Evolutionary conservation across 2,797 vertebrate species (phyloP), one percentile per base, ranked within the genome.

Genomic region (Phrynocephalus vlangalii): DNA sequence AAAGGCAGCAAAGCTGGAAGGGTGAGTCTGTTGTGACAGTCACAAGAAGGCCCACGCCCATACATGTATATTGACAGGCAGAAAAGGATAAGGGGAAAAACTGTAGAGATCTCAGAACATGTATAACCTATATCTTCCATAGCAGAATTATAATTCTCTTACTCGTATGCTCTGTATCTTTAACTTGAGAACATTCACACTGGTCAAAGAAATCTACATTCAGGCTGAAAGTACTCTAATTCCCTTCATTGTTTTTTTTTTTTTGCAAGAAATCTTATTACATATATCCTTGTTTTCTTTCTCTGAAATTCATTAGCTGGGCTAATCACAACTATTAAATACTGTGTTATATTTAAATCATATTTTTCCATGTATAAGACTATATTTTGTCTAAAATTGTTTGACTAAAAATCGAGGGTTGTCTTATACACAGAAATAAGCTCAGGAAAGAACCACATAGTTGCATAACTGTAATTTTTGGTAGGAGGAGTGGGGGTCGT

Each of bases 131-230:
- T 82, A 91, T 94, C 91, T 91, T 83, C 87, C 76, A 85, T 5
- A 60, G 76, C 81, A 91, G 79, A 77, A 86, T 88, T 92, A 79
- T 75, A 84, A 83, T 75, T 94, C 83, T 94, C 91, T 91, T 76
- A 86, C 92, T 92, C 91, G 76, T 70, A 83, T 82, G 28, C 67
- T 79, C 79, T 81, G 81, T 68, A 78, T 81, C 92, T 91, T 88
- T 84, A 86, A 92, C 84, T 92, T 92, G 79, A 82, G 71, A 86
- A 67, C 78, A 75, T 87, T 90, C 87, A 92, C 86, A 87, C 50
- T 86, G 86, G 73, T 16, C 81, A 63, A 78, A 66, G 28, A 89
- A 91, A 78, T 38, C 11, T 91, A 90, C 87, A 82, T 84, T 86
- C 68, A 89, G 87, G 76, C 28, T 88, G 84, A 94, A 91, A 89